Base-by-base conservation (phyloP, 2,888 invertebrate species). In the Sinodicranocentrus sp. region DNA sequence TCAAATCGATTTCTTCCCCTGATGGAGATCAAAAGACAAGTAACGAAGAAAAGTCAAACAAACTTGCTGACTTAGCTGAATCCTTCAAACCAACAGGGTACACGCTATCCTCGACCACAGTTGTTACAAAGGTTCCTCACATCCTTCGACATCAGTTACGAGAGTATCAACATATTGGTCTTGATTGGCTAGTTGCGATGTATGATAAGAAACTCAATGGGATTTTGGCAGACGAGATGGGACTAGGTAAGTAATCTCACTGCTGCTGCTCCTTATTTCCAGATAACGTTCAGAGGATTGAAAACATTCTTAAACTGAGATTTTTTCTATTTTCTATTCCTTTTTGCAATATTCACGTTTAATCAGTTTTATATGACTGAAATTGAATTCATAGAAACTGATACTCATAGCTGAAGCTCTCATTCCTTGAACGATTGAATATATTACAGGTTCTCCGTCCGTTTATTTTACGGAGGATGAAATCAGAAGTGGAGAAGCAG, bases 401-500 rank as follows among this genome's bases (percentile, higher is more conserved):
- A n/a, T n/a, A n/a, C n/a, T n/a, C n/a, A n/a, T n/a, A n/a, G n/a
- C n/a, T n/a, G n/a, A n/a, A n/a, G n/a, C n/a, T n/a, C n/a, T n/a
- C n/a, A n/a, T n/a, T n/a, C n/a, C n/a, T n/a, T n/a, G n/a, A n/a
- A n/a, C n/a, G n/a, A n/a, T n/a, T n/a, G n/a, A n/a, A n/a, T n/a
- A n/a, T n/a, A n/a, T n/a, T n/a, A n/a, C n/a, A 99, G 93, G 98
- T 99, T 63, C 92, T 99, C 88, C 95, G 99, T 82, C 99, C 99
- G 1, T 99, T 99, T 94, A 92, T 99, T 89, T 91, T 99, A 90
- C 94, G 99, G 89, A 94, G 99, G 89, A 93, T 99, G 88, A 99
- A 99, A 92, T 99, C 99, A 91, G 99, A 99, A 91, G 99, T 99
- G 44, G 99, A 99, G 91, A 97, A 98, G 84, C 99, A 99, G 91